phyloP scores from a whole-genome alignment of 2,888 invertebrate species.

The Caradrina clavipalpis region DNA sequence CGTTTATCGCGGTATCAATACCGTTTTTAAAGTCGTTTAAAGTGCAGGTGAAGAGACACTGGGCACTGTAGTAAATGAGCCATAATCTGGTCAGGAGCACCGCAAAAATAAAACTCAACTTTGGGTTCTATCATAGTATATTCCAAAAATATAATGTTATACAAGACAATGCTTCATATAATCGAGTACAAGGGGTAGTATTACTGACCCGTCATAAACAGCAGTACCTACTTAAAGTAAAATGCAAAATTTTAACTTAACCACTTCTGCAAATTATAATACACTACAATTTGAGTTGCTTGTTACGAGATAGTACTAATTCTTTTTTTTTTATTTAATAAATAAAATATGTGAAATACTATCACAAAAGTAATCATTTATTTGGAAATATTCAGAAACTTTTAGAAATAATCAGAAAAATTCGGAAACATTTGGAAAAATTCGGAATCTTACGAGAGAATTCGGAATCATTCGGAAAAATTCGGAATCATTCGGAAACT shows the following conservation, averaged over 20 bases:
- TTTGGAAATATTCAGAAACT: neutral
- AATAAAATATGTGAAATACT: neutral
- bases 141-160: slow-evolving; percentile 90
- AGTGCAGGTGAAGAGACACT: no score
- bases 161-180: slow-evolving; percentile 83
- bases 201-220: slow-evolving; percentile 57
- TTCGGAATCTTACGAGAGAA: neutral
- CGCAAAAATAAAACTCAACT: slow-evolving; percentile 66
- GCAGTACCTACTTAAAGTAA: slow-evolving; percentile 61
- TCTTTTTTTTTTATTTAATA: neutral
- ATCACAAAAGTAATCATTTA: no score
- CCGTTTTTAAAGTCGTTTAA: no score
- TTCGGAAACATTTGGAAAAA: neutral
- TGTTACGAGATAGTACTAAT: slow-evolving; percentile 42
- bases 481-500: slow-evolving; percentile 8
- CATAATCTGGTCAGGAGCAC: no score
- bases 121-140: slow-evolving; percentile 84
- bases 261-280: slow-evolving; percentile 60
- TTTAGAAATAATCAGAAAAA: neutral
- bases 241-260: slow-evolving; percentile 63
- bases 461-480: neutral
- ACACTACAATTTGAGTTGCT: slow-evolving; percentile 48
- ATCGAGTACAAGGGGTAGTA: slow-evolving; percentile 68
- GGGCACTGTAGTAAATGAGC: no score
- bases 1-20: no score